Base-by-base conservation (phyloP, 2,888 invertebrate species). In the Pristionchus japonicus region DNA sequence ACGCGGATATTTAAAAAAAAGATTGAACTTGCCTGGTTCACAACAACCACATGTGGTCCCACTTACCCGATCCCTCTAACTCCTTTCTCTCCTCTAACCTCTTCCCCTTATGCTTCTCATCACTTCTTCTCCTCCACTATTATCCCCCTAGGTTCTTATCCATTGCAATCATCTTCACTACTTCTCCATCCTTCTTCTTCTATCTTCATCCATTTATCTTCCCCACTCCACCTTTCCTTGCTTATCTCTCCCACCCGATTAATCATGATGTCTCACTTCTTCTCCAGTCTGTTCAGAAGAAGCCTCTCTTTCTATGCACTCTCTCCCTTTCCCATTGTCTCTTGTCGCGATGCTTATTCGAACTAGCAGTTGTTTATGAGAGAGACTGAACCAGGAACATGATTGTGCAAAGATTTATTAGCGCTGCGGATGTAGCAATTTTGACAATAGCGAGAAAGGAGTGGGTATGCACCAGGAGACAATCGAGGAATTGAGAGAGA, bases 191-290 rank as follows among this genome's bases (percentile, higher is more conserved):
- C 27, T 47, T 27, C 47, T 3, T 31, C 31, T 40, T 9, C 74
- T 20, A 3, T 27, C 27, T 34, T 52, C n/a, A 15, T 31, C 82
- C 82, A 43, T 80, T n/a, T 80, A 31, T 80, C 80, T 80, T 43
- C 31, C 64, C 77, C n/a, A 17, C 40, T 40, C 80, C 80, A 43
- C 80, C 49, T 49, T 80, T 49, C 40, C 47, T n/a, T 49, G 37
- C 82, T n/a, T 74, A 6, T 13, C 13, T 82, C 17, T 49, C 40
- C 27, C 34, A 49, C 40, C 20, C 74, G 37, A 74, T 74, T 74
- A 74, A 74, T 74, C 74, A 74, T 15, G 31, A 70, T 74, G 74
- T 40, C 74, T 74, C 40, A 40, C 82, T 82, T 82, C 82, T 82
- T 47, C 20, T 13, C 49, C 52, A 47, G 3, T 49, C 82, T 82